A percentile compares a stretch with the other conserved stretches of the same genome.
Evolutionary conservation across 2,888 invertebrate species (phyloP).

Genomic region (Chymomyza procnemis): DNA sequence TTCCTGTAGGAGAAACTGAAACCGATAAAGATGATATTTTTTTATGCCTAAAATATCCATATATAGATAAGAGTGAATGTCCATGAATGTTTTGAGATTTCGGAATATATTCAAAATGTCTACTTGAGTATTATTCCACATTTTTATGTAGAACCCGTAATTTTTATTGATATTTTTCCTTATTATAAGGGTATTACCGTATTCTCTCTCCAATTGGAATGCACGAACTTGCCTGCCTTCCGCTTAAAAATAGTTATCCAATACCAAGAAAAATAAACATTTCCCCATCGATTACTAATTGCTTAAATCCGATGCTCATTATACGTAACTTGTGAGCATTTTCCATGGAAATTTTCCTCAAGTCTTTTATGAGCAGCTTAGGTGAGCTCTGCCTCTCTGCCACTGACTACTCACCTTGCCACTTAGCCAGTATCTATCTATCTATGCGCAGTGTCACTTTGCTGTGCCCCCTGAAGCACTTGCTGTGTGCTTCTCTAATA

Average conservation of each 20-base stretch:
- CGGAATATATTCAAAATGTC: too few relatives aligned
- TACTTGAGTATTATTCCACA: too few relatives aligned
- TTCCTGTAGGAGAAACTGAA: too few relatives aligned
- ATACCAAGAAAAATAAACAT: not conserved
- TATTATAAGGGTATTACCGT: too few relatives aligned
- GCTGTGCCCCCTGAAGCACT: not conserved
- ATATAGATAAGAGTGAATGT: too few relatives aligned
- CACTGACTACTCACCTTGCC: not conserved
- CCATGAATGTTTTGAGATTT: too few relatives aligned
- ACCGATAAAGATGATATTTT: too few relatives aligned
- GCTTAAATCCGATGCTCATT: not conserved
- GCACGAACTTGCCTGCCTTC: not conserved
- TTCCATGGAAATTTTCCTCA: not conserved
- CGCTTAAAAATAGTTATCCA: not conserved
- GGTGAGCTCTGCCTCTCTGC: not conserved
- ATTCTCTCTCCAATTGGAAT: too few relatives aligned
- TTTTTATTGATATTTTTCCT: too few relatives aligned
- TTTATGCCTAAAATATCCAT: too few relatives aligned
- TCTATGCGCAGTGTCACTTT: not conserved
- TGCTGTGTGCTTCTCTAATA: constrained; percentile 11
- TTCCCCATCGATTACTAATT: not conserved
- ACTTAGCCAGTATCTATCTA: too few relatives aligned
- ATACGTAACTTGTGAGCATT: not conserved
- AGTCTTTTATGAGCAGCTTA: not conserved
- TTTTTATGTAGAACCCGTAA: too few relatives aligned